phyloP scores from a whole-genome alignment of 2,888 invertebrate species.

The Pollenia amentaria region DNA sequence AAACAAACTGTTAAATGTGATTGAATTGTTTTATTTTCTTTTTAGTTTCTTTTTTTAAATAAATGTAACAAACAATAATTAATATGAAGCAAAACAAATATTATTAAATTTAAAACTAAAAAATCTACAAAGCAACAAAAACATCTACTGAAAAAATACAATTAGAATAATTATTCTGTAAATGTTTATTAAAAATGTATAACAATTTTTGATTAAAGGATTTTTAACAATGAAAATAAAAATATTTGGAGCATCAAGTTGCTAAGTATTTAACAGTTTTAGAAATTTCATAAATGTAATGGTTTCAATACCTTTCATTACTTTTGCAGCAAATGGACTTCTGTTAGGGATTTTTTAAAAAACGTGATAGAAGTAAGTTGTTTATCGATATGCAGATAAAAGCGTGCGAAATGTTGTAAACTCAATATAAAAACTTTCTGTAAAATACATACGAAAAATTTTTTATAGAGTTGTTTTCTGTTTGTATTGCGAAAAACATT shows the following conservation, averaged over 20 bases:
- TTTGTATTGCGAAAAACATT: too few relatives aligned
- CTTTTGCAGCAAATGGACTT: background rate
- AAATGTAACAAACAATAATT: constrained; percentile 41
- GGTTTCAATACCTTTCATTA: background rate
- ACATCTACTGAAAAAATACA: background rate
- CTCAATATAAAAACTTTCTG: too few relatives aligned
- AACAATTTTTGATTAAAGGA: constrained; percentile 12
- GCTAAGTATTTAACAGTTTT: background rate
- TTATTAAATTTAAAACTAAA: constrained; percentile 36
- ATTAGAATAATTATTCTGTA: constrained; percentile 3
- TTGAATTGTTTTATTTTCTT: constrained; percentile 61
- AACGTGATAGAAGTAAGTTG: too few relatives aligned
- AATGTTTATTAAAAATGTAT: background rate
- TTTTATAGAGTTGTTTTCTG: too few relatives aligned
- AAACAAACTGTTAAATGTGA: constrained; percentile 70
- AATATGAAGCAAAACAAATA: constrained; percentile 31
- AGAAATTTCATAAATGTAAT: background rate
- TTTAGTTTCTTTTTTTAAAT: constrained; percentile 40
- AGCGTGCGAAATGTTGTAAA: too few relatives aligned
- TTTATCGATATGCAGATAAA: too few relatives aligned
- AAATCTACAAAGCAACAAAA: constrained; percentile 9
- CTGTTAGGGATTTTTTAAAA: too few relatives aligned
- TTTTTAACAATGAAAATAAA: background rate
- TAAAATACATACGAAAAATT: too few relatives aligned
- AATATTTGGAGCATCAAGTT: constrained; percentile 4